Evolutionary conservation across 2,113 vertebrate genomes (phyloP).

Genomic region (Tyto alba): DNA sequence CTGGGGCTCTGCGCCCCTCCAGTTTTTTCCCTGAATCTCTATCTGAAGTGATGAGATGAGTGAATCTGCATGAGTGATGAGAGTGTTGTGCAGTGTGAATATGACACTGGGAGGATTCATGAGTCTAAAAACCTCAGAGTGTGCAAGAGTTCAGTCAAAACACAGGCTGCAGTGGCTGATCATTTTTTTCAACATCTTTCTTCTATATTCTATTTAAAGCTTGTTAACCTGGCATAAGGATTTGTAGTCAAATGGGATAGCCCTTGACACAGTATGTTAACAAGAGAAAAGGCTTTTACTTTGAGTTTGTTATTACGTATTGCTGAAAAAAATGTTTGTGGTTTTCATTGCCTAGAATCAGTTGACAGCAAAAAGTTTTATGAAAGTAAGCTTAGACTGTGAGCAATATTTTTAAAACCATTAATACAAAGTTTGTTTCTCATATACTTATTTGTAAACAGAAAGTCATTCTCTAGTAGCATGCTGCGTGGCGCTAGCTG

Average conservation of each 20-base stretch:
- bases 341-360: not conserved
- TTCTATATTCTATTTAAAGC: not conserved
- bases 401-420: not conserved
- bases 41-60: not conserved
- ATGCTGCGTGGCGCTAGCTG: not conserved
- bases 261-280: not conserved
- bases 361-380: not conserved
- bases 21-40: not conserved
- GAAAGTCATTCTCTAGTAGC: not conserved
- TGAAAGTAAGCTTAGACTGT: not conserved
- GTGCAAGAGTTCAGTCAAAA: not conserved
- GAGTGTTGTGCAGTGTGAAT: not conserved
- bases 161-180: not conserved
- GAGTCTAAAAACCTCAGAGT: not conserved
- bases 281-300: not conserved
- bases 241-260: not conserved
- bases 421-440: not conserved
- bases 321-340: not conserved
- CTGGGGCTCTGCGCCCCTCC: not conserved
- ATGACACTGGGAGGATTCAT: not conserved
- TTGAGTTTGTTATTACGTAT: not conserved
- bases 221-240: not conserved
- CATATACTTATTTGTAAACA: not conserved
- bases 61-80: not conserved
- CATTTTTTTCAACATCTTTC: not conserved